These are phyloP conservation scores for Geothlypis trichas DNA, from an alignment of 2,113 vertebrate species.

Conservation along the genomic window DNA sequence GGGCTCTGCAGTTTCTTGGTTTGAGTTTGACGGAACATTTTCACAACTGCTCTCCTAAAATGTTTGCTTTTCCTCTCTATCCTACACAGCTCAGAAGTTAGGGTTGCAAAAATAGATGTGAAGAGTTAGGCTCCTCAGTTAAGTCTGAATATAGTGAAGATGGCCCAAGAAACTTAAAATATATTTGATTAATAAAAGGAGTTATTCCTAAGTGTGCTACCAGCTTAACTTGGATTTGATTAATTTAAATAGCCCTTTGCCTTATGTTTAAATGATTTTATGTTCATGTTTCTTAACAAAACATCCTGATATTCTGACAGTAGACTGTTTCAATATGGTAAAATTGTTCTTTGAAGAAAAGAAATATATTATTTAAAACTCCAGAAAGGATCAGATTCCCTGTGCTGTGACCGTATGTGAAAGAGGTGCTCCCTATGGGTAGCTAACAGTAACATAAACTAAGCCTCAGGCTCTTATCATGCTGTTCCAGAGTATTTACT, in stretches of 20 bases:
- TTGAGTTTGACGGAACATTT: neutral
- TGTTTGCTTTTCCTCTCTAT: neutral
- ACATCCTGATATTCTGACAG: neutral
- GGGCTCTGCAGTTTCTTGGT: neutral
- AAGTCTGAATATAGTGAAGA: neutral
- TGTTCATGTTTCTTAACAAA: neutral
- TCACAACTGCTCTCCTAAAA: neutral
- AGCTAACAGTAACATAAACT: neutral
- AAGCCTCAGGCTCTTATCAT: neutral
- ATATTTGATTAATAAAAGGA: neutral
- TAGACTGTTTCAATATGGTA: neutral
- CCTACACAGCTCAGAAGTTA: neutral
- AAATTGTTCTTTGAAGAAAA: neutral
- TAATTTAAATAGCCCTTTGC: neutral
- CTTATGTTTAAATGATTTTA: neutral
- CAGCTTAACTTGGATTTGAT: neutral
- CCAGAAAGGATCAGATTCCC: neutral
- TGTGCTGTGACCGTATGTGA: neutral
- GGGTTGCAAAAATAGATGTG: neutral
- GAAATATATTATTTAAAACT: neutral
- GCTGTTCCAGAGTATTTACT: slow-evolving; percentile 22
- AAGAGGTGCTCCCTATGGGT: neutral
- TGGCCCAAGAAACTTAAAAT: neutral
- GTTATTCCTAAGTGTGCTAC: neutral
- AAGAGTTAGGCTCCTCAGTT: neutral